These are phyloP conservation scores for Baronia brevicornis DNA, from an alignment of 2,888 invertebrate genomes.

Conservation along the genomic window DNA sequence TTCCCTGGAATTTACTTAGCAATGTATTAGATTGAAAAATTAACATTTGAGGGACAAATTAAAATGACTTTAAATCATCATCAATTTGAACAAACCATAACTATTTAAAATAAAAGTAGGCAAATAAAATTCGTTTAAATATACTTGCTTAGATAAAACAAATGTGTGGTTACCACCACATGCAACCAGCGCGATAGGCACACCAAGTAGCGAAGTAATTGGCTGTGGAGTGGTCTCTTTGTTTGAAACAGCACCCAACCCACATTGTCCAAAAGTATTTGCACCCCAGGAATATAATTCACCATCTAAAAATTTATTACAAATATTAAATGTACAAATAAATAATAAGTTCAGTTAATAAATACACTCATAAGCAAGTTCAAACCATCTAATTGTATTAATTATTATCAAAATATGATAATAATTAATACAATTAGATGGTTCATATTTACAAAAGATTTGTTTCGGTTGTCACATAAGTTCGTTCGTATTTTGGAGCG, in stretches of 20 bases:
- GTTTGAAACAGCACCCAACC: conserved; percentile 78
- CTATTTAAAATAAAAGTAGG: not conserved
- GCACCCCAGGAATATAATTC: conserved; percentile 91
- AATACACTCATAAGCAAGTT: no score
- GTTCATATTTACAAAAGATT: not conserved
- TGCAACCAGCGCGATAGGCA: conserved; percentile 86
- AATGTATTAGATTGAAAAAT: no score
- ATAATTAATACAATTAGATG: no score
- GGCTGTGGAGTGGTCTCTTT: conserved; percentile 78
- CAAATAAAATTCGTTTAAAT: conserved; percentile 2
- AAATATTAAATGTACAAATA: conserved; percentile 1
- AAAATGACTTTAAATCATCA: no score
- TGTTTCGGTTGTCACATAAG: no score
- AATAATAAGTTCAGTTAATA: no score
- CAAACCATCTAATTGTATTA: no score
- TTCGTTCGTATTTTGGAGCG: no score
- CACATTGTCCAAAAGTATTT: conserved; percentile 88
- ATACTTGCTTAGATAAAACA: conserved; percentile 81
- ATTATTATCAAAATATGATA: no score
- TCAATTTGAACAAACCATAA: not conserved
- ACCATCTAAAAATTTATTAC: conserved; percentile 75
- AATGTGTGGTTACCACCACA: conserved; percentile 90
- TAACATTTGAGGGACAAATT: no score
- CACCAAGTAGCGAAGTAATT: conserved; percentile 80
- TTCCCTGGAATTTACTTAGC: no score